Conservation (phyloP, 37 sponge, comb jelly and placozoan genomes). For the Spongilla lacustris region DNA sequence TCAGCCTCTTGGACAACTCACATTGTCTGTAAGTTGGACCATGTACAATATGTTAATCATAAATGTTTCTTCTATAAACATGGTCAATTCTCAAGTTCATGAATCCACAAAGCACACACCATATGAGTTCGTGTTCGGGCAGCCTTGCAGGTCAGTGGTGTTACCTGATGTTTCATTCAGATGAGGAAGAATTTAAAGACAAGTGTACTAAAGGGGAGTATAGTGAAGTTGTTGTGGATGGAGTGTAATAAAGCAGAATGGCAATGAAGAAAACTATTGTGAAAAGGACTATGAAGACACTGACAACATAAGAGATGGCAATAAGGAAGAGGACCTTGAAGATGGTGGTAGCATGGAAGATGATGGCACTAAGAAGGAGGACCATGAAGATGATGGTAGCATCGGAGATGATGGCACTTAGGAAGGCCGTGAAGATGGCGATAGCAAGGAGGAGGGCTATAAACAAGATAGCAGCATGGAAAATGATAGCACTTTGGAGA, state of each 20-base stretch:
- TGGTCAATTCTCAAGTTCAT: conserved; percentile 50
- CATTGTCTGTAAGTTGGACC: background rate
- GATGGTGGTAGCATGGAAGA: background rate
- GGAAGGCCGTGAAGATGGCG: no score
- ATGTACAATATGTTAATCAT: background rate
- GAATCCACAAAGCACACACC: conserved; percentile 44
- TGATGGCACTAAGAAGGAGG: background rate
- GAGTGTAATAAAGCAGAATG: background rate
- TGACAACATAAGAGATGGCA: background rate
- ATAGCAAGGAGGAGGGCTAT: no score
- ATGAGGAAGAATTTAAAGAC: background rate
- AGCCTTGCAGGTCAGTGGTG: conserved; percentile 38
- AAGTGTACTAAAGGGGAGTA: no score
- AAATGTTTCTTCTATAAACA: conserved; percentile 16
- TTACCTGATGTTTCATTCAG: conserved; percentile 17
- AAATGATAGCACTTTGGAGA: no score
- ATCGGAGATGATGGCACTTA: no score
- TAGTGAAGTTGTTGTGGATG: background rate
- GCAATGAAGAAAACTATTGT: background rate
- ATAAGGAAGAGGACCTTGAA: background rate
- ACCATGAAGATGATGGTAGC: background rate
- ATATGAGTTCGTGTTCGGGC: conserved; percentile 60
- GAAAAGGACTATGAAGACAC: background rate
- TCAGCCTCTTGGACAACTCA: background rate
- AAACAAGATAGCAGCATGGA: no score